phyloP scores from a whole-genome alignment of 2,113 vertebrate species.

The Passer montanus region DNA sequence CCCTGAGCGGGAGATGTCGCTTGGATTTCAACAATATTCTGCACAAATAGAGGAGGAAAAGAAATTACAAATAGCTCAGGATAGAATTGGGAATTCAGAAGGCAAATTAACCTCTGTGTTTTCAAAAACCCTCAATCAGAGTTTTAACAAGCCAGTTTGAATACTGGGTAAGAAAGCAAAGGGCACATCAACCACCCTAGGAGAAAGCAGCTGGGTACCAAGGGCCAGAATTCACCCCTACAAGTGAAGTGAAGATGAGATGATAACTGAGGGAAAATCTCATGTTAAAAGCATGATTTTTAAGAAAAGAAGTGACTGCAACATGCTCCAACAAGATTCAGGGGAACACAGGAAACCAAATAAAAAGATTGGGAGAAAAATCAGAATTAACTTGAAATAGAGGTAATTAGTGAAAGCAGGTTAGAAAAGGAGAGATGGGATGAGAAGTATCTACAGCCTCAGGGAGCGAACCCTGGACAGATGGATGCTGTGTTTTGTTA shows the following conservation, averaged over 20 bases:
- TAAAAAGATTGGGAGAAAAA: background rate
- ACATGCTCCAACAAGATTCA: background rate
- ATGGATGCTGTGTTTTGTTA: background rate
- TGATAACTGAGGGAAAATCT: background rate
- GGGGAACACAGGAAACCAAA: background rate
- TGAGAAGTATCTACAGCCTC: background rate
- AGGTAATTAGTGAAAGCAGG: background rate
- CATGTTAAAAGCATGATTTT: background rate
- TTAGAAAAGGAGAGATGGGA: background rate
- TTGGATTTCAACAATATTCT: background rate
- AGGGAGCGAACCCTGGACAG: background rate
- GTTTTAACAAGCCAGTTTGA: background rate
- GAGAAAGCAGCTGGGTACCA: background rate
- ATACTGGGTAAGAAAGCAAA: background rate
- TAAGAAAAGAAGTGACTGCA: background rate
- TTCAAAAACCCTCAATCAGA: background rate
- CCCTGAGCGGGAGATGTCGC: background rate
- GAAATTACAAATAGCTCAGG: background rate
- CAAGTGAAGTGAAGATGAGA: background rate
- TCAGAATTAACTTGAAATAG: background rate
- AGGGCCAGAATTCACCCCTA: background rate
- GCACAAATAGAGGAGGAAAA: background rate
- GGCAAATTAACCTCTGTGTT: background rate
- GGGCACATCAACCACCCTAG: background rate
- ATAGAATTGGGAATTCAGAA: background rate